These are phyloP conservation scores for Agonopterix heracliana DNA, from an alignment of 2,888 invertebrate genomes.

Conservation along the genomic window DNA sequence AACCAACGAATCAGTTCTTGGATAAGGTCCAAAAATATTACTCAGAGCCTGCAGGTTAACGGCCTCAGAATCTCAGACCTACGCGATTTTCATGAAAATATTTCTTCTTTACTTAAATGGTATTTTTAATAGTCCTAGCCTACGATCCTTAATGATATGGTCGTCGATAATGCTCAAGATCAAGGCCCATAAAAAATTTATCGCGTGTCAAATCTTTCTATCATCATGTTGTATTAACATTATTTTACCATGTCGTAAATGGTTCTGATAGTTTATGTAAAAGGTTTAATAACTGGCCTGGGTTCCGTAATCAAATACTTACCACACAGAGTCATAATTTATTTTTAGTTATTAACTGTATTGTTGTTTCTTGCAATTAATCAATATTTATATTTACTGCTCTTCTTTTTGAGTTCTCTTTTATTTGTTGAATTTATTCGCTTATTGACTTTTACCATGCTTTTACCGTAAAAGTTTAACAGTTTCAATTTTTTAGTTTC, in stretches of 20 bases:
- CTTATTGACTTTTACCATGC: too few relatives aligned
- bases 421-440: too few relatives aligned
- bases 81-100: conserved; percentile 30
- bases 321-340: too few relatives aligned
- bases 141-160: conserved; percentile 24
- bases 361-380: too few relatives aligned
- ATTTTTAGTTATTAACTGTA: too few relatives aligned
- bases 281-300: conserved; percentile 11
- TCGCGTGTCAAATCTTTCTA: neutral
- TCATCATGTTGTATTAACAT: too few relatives aligned
- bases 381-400: too few relatives aligned
- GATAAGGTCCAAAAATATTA: conserved; percentile 52
- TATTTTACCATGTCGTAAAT: conserved; percentile 7
- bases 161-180: conserved; percentile 34
- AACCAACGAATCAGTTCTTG: conserved; percentile 46
- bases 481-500: too few relatives aligned
- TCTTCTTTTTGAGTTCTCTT: too few relatives aligned
- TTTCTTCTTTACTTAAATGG: conserved; percentile 8
- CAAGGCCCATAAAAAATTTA: conserved; percentile 17
- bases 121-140: too few relatives aligned
- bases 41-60: conserved; percentile 56
- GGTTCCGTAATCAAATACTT: neutral
- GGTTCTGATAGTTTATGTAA: conserved; percentile 8
- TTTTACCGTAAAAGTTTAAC: too few relatives aligned
- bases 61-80: conserved; percentile 41